Evolutionary conservation across 1,140 invertebrate genomes (phyloP).

Genomic region (Nilaparvata lugens): DNA sequence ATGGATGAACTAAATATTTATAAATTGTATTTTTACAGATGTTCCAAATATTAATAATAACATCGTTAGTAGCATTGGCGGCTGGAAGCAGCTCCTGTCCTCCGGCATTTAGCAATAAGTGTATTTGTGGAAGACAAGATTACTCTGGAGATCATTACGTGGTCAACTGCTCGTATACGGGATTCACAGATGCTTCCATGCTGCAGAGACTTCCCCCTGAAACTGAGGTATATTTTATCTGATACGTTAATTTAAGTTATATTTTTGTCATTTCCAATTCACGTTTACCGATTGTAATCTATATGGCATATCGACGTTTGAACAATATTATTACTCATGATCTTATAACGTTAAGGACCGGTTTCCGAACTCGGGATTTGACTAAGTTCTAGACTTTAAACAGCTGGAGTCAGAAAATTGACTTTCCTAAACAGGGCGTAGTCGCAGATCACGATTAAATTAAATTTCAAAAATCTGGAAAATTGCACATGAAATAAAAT

Average conservation of each 20-base stretch:
- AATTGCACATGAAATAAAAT: too few relatives aligned
- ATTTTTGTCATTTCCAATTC: background rate
- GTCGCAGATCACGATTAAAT: too few relatives aligned
- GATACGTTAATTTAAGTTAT: background rate
- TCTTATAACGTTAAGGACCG: too few relatives aligned
- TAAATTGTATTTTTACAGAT: too few relatives aligned
- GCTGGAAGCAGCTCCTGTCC: background rate
- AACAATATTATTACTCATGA: background rate
- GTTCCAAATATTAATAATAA: too few relatives aligned
- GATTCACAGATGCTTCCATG: constrained; percentile 46
- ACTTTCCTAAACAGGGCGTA: too few relatives aligned
- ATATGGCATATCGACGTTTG: background rate
- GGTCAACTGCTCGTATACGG: constrained; percentile 62
- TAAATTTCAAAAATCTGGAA: too few relatives aligned
- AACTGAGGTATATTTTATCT: constrained; percentile 42
- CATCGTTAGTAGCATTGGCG: too few relatives aligned
- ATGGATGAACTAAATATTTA: too few relatives aligned
- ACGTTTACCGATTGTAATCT: background rate
- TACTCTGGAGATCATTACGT: constrained; percentile 49
- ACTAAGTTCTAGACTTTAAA: too few relatives aligned
- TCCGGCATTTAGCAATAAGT: constrained; percentile 27
- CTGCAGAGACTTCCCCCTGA: constrained; percentile 52
- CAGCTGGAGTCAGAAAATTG: too few relatives aligned
- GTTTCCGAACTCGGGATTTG: too few relatives aligned
- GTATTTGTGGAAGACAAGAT: constrained; percentile 43